These are phyloP conservation scores for Barbus barbus DNA, from an alignment of 2,113 vertebrate genomes.

Conservation along the genomic window DNA sequence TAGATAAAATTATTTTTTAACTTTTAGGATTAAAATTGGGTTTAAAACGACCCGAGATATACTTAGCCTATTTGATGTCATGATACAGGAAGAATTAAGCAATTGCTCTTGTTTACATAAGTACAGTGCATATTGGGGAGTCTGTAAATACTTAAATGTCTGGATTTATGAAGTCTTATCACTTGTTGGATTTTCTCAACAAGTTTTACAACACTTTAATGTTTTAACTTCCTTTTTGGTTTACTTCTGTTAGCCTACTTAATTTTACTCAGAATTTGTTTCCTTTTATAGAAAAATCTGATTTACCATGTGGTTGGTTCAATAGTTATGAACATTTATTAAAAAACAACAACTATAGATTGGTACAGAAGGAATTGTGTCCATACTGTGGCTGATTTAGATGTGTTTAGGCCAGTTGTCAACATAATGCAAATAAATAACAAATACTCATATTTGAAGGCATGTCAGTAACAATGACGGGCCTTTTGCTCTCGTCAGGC, in stretches of 20 bases:
- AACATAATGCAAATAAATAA: no score
- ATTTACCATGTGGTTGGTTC: not conserved
- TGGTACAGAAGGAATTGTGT: no score
- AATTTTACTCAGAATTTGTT: not conserved
- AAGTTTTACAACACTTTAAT: not conserved
- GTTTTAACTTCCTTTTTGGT: not conserved
- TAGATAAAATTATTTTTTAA: not conserved
- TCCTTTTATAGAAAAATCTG: not conserved
- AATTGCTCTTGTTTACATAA: not conserved
- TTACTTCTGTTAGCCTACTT: not conserved
- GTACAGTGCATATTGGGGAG: not conserved
- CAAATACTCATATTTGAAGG: no score
- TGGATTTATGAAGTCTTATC: not conserved
- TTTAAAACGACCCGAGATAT: not conserved
- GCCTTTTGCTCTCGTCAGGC: constrained; percentile 4
- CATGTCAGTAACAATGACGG: not conserved
- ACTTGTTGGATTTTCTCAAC: not conserved
- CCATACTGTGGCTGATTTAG: no score
- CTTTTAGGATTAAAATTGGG: not conserved
- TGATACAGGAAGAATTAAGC: not conserved
- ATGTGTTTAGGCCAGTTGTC: no score
- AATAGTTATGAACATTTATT: not conserved
- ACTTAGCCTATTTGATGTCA: not conserved
- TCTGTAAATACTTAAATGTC: not conserved
- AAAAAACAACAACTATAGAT: no score